Percentiles rank a stretch among this genome's conserved stretches.
phyloP scores from a whole-genome alignment of 2,797 vertebrate species.

The Masticophis lateralis region DNA sequence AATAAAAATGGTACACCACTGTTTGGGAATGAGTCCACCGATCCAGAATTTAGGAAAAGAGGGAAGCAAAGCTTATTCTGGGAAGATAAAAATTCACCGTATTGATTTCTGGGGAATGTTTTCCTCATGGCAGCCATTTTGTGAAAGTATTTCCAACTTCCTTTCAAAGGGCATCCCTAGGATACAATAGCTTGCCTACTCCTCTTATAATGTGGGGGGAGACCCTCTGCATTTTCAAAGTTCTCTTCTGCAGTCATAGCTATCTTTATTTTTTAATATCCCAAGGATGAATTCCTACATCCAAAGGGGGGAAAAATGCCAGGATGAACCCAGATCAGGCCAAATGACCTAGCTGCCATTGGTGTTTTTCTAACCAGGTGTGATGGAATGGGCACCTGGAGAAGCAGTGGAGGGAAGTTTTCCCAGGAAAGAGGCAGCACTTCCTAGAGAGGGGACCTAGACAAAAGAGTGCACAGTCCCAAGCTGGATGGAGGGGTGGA shows the following conservation, averaged over 20 bases:
- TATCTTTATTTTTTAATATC: background rate
- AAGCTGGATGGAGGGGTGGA: too few species aligned
- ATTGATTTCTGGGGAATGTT: background rate
- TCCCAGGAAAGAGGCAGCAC: too few species aligned
- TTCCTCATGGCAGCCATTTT: background rate
- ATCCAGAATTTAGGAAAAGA: background rate
- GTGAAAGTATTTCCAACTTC: background rate
- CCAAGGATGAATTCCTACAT: background rate
- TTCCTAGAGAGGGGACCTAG: too few species aligned
- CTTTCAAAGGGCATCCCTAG: background rate
- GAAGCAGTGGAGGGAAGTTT: too few species aligned
- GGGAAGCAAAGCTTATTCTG: background rate
- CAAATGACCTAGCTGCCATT: background rate
- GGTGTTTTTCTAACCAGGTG: slow-evolving; percentile 12
- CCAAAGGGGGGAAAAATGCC: background rate
- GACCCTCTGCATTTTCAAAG: background rate
- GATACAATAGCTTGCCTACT: background rate
- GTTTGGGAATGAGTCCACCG: background rate
- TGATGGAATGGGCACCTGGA: too few species aligned
- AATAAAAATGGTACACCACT: background rate
- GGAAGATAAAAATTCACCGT: background rate
- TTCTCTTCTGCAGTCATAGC: background rate
- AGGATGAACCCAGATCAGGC: background rate
- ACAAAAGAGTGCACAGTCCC: too few species aligned
- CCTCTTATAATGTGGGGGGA: background rate